These are phyloP conservation scores for Hydractinia echinata DNA, from an alignment of 30 jellyfish, hydroid and myxozoan species.

Conservation along the genomic window DNA sequence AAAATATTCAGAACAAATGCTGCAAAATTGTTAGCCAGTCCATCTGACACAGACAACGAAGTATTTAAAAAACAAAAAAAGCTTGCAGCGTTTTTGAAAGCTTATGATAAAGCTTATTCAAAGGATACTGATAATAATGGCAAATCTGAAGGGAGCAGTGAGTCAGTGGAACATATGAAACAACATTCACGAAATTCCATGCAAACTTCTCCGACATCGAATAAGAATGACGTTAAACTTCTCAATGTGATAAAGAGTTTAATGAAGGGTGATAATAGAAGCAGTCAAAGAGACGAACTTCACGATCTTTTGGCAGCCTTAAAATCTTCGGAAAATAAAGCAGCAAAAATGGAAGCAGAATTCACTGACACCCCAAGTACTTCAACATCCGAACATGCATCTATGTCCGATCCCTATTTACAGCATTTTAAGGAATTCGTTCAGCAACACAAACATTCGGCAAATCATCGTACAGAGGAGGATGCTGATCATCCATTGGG, in stretches of 20 bases:
- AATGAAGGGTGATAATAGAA: not conserved
- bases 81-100: constrained; percentile 5
- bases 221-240: not conserved
- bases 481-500: constrained; percentile 13
- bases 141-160: not conserved
- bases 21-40: not conserved
- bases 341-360: constrained; percentile 4
- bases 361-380: constrained; percentile 1
- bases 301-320: constrained; percentile 17
- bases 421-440: constrained; percentile 21
- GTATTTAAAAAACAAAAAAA: constrained; percentile 2
- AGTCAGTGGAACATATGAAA: not conserved
- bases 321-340: constrained; percentile 3
- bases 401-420: constrained; percentile 3
- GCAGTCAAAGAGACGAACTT: not conserved
- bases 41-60: not conserved
- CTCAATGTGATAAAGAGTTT: not conserved
- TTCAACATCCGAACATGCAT: not conserved
- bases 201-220: not conserved
- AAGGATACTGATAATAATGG: not conserved
- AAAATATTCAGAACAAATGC: constrained; percentile 16
- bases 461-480: not conserved
- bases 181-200: not conserved
- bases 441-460: not conserved
- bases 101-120: not conserved